These are phyloP conservation scores for Nomada flava DNA, from an alignment of 2,888 invertebrate species.

Conservation along the genomic window DNA sequence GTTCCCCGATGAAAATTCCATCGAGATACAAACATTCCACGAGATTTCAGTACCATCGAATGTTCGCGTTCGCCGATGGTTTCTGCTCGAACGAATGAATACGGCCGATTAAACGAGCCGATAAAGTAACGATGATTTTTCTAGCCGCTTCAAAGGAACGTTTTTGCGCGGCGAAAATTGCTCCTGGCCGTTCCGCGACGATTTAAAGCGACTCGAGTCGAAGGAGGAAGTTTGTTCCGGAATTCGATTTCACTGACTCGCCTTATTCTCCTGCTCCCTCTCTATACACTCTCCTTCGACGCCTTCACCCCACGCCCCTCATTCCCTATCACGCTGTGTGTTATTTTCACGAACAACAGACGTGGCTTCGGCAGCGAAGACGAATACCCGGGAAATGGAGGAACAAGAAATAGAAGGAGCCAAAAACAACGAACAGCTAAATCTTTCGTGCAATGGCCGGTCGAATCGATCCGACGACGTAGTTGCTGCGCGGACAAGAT, in stretches of 20 bases:
- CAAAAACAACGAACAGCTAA: constrained; percentile 54
- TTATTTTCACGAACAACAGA: constrained; percentile 58
- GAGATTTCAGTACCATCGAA: not conserved
- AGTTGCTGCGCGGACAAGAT: constrained; percentile 28
- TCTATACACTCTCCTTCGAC: not conserved
- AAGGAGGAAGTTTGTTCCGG: constrained; percentile 48
- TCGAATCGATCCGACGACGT: constrained; percentile 47
- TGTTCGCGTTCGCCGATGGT: not conserved
- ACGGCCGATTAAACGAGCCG: constrained; percentile 31
- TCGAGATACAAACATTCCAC: not conserved
- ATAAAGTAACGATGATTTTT: constrained; percentile 38
- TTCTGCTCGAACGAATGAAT: constrained; percentile 2
- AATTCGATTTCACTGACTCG: constrained; percentile 53
- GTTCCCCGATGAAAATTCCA: not conserved
- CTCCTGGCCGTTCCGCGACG: constrained; percentile 23
- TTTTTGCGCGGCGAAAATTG: constrained; percentile 41
- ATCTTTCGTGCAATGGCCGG: constrained; percentile 35
- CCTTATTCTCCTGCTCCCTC: constrained; percentile 12
- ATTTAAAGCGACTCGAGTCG: constrained; percentile 47
- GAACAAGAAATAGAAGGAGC: constrained; percentile 49
- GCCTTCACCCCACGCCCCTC: not conserved
- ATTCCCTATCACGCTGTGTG: not conserved
- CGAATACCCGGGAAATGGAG: constrained; percentile 53
- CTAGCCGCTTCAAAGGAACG: constrained; percentile 17
- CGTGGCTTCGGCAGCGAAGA: constrained; percentile 54